phyloP scores from a whole-genome alignment of 2,113 vertebrate genomes.

The Dendropsophus ebraccatus region DNA sequence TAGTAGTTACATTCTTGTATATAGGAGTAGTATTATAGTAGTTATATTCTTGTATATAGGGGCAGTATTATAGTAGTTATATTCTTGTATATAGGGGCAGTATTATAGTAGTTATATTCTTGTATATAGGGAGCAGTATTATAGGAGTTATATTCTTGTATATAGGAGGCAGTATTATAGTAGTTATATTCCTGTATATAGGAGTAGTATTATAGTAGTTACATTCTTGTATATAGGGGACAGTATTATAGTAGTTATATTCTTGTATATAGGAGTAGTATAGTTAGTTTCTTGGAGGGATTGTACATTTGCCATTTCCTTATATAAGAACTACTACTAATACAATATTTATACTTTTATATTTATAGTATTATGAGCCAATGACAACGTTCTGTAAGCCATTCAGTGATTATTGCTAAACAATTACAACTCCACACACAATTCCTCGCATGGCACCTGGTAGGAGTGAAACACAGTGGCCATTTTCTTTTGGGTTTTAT shows the following conservation, averaged over 20 bases:
- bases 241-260: conserved; percentile 18
- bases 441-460: no score
- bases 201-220: conserved; percentile 5
- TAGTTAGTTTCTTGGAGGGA: no score
- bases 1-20: not conserved
- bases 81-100: not conserved
- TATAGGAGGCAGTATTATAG: not conserved
- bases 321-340: no score
- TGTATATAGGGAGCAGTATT: not conserved
- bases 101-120: conserved; percentile 24
- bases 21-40: not conserved
- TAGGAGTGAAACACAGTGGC: no score
- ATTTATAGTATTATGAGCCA: no score
- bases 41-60: conserved; percentile 20
- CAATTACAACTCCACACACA: no score
- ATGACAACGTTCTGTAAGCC: no score
- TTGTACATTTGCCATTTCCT: no score
- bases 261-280: not conserved
- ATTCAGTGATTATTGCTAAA: no score
- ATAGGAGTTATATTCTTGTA: conserved; percentile 12
- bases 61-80: conserved; percentile 23
- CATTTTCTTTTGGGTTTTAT: no score
- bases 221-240: not conserved
- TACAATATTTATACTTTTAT: no score
- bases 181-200: conserved; percentile 4